Evolutionary conservation across 2,797 vertebrate species (phyloP).

Genomic region (Pangasius krempfi): DNA sequence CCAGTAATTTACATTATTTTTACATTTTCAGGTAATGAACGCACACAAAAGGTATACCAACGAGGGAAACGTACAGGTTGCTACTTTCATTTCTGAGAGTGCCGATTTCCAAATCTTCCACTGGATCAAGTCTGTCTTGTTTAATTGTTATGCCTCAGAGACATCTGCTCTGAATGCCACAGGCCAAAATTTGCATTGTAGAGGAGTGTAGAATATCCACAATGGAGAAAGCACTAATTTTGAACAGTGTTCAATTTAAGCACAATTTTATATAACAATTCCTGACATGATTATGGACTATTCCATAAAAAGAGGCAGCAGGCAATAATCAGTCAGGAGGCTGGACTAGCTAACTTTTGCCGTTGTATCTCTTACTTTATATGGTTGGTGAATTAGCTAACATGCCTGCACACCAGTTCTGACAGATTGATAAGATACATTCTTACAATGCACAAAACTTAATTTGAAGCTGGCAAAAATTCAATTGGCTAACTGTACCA

Average conservation of each 20-base stretch:
- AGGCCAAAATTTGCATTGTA: constrained; percentile 9
- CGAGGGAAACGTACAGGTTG: not conserved
- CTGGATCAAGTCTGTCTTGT: not conserved
- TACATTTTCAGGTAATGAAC: not conserved
- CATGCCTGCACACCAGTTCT: not conserved
- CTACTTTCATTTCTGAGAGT: not conserved
- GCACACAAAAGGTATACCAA: not conserved
- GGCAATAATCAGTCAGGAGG: not conserved
- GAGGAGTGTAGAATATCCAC: not conserved
- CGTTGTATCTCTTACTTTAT: not conserved
- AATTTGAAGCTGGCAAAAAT: not conserved
- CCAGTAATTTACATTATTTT: not conserved
- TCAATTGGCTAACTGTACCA: not conserved
- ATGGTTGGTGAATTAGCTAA: not conserved
- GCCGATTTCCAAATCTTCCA: not conserved
- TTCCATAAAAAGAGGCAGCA: not conserved
- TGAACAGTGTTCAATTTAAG: not conserved
- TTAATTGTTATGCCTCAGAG: not conserved
- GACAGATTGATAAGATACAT: not conserved
- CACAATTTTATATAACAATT: not conserved
- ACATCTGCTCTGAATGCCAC: not conserved
- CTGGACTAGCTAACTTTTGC: not conserved
- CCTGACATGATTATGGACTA: not conserved
- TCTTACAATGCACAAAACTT: not conserved
- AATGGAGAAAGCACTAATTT: not conserved